phyloP scores from a whole-genome alignment of 2,888 invertebrate species.

The Cylloceria caligata region DNA sequence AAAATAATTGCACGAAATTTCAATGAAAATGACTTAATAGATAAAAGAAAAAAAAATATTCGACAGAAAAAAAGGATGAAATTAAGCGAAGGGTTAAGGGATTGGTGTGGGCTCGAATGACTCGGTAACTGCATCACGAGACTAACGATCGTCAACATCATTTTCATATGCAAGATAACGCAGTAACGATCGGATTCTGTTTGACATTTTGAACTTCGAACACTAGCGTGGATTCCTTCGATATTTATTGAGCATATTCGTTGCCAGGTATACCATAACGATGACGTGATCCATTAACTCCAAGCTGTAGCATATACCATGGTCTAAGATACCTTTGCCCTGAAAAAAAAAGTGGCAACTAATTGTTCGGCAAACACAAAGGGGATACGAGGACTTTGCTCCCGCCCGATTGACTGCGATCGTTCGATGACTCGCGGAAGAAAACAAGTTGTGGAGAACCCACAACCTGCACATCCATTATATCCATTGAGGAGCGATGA shows the following conservation, averaged over 20 bases:
- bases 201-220: constrained; percentile 26
- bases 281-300: constrained; percentile 32
- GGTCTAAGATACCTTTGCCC: background rate
- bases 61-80: background rate
- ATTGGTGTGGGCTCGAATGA: background rate
- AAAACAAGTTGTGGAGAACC: background rate
- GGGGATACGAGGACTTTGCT: constrained; percentile 39
- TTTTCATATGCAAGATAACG: constrained; percentile 1
- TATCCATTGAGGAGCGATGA: background rate
- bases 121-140: constrained; percentile 33
- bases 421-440: constrained; percentile 46
- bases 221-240: constrained; percentile 1
- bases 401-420: background rate
- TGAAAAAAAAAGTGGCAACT: background rate
- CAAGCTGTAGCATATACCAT: background rate
- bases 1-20: background rate
- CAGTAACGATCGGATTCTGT: constrained; percentile 22
- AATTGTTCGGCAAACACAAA: constrained; percentile 21
- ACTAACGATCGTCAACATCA: constrained; percentile 22
- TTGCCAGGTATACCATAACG: constrained; percentile 16
- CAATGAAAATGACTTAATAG: background rate
- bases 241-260: constrained; percentile 18
- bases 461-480: background rate
- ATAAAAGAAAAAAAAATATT: background rate
- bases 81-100: background rate